phyloP scores from a whole-genome alignment of 2,113 vertebrate species.

The Atherinomorus stipes region DNA sequence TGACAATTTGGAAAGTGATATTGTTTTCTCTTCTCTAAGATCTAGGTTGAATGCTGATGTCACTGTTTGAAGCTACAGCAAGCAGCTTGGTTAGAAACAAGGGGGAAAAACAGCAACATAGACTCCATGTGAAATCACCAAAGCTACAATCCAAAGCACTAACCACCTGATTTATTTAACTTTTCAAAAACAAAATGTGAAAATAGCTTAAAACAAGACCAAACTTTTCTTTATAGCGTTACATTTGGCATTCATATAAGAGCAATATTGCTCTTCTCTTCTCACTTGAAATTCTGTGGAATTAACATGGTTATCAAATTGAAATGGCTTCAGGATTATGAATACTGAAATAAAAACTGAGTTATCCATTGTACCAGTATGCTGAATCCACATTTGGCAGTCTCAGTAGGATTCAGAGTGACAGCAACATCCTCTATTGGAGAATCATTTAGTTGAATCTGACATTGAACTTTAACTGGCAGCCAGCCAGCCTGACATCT shows the following conservation, averaged over 20 bases:
- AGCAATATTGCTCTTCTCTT: no score
- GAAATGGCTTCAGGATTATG: not conserved
- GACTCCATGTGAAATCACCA: no score
- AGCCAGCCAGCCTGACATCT: constrained; percentile 36
- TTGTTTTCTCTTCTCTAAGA: not conserved
- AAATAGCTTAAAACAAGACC: no score
- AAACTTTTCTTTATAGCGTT: no score
- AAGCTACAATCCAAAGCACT: no score
- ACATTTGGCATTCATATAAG: no score
- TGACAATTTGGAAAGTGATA: not conserved
- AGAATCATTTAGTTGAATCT: constrained; percentile 14
- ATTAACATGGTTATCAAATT: not conserved
- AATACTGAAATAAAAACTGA: not conserved
- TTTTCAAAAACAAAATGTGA: no score
- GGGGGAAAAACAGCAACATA: no score
- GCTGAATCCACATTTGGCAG: constrained; percentile 16
- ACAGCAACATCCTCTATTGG: not conserved
- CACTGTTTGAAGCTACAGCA: no score
- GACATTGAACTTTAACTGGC: constrained; percentile 42
- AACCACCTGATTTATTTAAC: no score
- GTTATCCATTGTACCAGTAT: not conserved
- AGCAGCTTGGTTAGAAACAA: no score
- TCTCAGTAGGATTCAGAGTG: not conserved
- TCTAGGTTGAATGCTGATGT: not conserved
- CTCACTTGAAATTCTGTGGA: no score